These are phyloP conservation scores for Microplitis mediator DNA, from an alignment of 1,140 invertebrate genomes.

Conservation along the genomic window DNA sequence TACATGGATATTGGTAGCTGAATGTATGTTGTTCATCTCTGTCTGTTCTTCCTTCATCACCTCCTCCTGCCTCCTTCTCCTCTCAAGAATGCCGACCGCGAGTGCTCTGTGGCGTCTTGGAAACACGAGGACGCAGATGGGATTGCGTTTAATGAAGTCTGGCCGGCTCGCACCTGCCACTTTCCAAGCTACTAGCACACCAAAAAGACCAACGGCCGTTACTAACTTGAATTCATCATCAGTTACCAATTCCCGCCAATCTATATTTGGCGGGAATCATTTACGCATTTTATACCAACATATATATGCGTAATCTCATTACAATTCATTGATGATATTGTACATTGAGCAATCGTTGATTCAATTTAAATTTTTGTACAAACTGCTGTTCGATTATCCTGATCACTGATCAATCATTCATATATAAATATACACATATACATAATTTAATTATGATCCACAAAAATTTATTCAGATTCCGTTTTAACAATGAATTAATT, in stretches of 20 bases:
- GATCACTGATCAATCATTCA: no score
- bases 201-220: constrained; percentile 48
- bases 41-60: constrained; percentile 6
- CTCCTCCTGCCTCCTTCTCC: constrained; percentile 34
- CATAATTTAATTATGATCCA: no score
- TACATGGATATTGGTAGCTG: neutral
- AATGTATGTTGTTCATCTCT: neutral
- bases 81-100: constrained; percentile 35
- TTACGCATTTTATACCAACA: neutral
- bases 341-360: no score
- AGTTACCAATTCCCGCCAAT: constrained; percentile 30
- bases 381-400: no score
- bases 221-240: constrained; percentile 24
- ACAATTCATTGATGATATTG: no score
- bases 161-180: constrained; percentile 56
- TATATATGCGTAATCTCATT: no score
- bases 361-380: no score
- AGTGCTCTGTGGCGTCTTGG: constrained; percentile 38
- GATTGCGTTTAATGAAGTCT: constrained; percentile 60
- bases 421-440: no score
- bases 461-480: no score
- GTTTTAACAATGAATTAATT: no score
- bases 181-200: constrained; percentile 39
- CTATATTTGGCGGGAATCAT: constrained; percentile 8
- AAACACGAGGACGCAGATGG: constrained; percentile 58